Percentiles rank a stretch among this genome's conserved stretches.
phyloP scores from a whole-genome alignment of 1,140 invertebrate species.

The Manduca sexta region DNA sequence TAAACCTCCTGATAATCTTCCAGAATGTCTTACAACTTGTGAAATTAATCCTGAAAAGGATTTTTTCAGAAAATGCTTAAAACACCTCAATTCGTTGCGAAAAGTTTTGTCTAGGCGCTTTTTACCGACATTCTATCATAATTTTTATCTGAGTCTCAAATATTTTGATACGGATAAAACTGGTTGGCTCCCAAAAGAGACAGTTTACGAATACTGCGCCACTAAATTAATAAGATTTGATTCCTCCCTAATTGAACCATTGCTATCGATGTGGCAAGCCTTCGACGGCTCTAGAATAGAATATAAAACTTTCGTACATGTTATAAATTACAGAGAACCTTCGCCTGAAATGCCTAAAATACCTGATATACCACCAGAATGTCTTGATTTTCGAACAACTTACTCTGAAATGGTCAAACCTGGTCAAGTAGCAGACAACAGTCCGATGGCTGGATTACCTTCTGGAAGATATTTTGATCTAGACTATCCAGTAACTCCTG shows the following conservation, averaged over 20 bases:
- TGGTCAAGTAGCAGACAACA: slow-evolving; percentile 25
- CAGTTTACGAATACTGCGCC: slow-evolving; percentile 46
- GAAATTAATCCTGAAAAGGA: slow-evolving; percentile 58
- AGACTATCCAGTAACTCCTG: slow-evolving; percentile 50
- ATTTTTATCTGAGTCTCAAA: slow-evolving; percentile 57
- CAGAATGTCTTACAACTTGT: slow-evolving; percentile 51
- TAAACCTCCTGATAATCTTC: slow-evolving; percentile 38
- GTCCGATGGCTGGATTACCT: slow-evolving; percentile 44
- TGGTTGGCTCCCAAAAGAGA: slow-evolving; percentile 46
- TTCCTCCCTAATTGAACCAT: slow-evolving; percentile 42
- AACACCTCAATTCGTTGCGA: slow-evolving; percentile 59
- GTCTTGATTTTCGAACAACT: slow-evolving; percentile 53
- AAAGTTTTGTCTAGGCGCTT: slow-evolving; percentile 49
- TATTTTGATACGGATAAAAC: slow-evolving; percentile 56
- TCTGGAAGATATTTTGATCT: slow-evolving; percentile 60
- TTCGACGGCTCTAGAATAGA: slow-evolving; percentile 48
- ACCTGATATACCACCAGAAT: slow-evolving; percentile 37
- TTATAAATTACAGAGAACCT: slow-evolving; percentile 53
- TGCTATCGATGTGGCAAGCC: slow-evolving; percentile 47
- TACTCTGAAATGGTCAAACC: slow-evolving; percentile 59
- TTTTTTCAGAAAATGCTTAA: slow-evolving; percentile 54
- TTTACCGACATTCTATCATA: slow-evolving; percentile 46
- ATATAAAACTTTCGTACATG: slow-evolving; percentile 52
- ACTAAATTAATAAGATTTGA: slow-evolving; percentile 53
- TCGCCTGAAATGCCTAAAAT: slow-evolving; percentile 49